These are phyloP conservation scores for Leistus spinibarbis DNA, from an alignment of 2,888 invertebrate species.

Conservation along the genomic window DNA sequence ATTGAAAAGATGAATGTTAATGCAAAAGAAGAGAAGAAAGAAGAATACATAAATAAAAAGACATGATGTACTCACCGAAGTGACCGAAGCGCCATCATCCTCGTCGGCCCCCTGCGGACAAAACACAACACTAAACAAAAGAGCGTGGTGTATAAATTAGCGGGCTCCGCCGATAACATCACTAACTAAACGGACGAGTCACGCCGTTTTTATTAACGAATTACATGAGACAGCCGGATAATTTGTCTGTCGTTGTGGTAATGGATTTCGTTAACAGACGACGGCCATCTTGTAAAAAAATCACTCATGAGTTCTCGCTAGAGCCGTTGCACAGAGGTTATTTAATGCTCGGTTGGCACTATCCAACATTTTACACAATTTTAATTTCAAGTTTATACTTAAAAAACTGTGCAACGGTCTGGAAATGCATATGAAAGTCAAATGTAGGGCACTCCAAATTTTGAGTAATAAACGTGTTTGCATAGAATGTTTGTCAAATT, in stretches of 20 bases:
- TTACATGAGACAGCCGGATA: constrained; percentile 53
- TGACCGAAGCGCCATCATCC: constrained; percentile 72
- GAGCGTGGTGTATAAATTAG: constrained; percentile 58
- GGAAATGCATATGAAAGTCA: too few species aligned
- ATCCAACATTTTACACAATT: not conserved
- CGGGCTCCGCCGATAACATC: constrained; percentile 54
- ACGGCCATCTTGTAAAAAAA: constrained; percentile 39
- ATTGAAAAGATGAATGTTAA: not conserved
- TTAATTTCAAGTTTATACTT: not conserved
- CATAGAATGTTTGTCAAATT: too few species aligned
- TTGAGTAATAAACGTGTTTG: too few species aligned
- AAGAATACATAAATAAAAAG: constrained; percentile 41
- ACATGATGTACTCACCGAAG: constrained; percentile 68
- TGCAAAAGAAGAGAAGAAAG: constrained; percentile 38
- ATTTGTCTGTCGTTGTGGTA: constrained; percentile 52
- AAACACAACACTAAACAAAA: constrained; percentile 57
- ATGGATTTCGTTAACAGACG: constrained; percentile 47
- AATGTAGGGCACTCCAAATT: too few species aligned
- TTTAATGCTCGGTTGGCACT: too few species aligned
- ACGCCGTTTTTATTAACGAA: constrained; percentile 56
- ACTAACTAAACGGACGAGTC: constrained; percentile 56
- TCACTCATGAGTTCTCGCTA: not conserved
- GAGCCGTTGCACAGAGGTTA: not conserved
- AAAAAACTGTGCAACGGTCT: too few species aligned
- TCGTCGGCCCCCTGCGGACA: constrained; percentile 72